A percentile compares a stretch with the other conserved stretches of the same genome.
Conservation (phyloP, 2,113 vertebrate species). For the Phalacrocorax aristotelis region DNA sequence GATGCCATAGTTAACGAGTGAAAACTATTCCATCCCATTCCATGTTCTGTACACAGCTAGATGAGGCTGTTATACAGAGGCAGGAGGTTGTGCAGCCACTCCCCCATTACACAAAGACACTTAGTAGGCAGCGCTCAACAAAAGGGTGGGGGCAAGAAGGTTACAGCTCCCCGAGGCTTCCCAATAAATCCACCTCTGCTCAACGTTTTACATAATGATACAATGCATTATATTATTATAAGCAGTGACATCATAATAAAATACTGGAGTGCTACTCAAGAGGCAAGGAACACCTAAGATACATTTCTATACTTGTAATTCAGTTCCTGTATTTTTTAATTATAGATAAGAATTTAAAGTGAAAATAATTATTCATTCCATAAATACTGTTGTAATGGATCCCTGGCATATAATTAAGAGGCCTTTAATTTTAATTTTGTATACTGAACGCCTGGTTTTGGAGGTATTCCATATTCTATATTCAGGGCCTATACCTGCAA, state of each 20-base stretch:
- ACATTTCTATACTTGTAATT: slow-evolving; percentile 21
- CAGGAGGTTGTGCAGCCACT: background rate
- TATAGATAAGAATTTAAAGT: slow-evolving; percentile 64
- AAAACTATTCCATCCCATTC: background rate
- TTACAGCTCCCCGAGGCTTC: slow-evolving; percentile 12
- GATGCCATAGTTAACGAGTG: background rate
- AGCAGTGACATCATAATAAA: slow-evolving; percentile 49
- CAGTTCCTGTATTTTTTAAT: slow-evolving; percentile 52
- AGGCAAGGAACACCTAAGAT: slow-evolving; percentile 47
- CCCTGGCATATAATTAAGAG: slow-evolving; percentile 45
- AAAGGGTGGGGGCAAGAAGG: slow-evolving; percentile 8
- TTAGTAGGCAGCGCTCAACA: background rate
- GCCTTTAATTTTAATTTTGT: slow-evolving; percentile 56
- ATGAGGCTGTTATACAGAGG: background rate
- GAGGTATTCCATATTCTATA: background rate
- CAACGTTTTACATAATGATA: slow-evolving; percentile 45
- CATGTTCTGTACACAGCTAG: background rate
- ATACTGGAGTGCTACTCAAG: slow-evolving; percentile 7
- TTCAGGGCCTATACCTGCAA: background rate
- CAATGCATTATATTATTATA: slow-evolving; percentile 14
- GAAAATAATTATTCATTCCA: slow-evolving; percentile 58
- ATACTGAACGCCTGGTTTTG: background rate
- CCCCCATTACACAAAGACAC: background rate
- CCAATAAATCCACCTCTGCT: slow-evolving; percentile 47
- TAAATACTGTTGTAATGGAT: slow-evolving; percentile 31